Conservation (phyloP, 2,888 invertebrate species). For the Sesia bembeciformis region DNA sequence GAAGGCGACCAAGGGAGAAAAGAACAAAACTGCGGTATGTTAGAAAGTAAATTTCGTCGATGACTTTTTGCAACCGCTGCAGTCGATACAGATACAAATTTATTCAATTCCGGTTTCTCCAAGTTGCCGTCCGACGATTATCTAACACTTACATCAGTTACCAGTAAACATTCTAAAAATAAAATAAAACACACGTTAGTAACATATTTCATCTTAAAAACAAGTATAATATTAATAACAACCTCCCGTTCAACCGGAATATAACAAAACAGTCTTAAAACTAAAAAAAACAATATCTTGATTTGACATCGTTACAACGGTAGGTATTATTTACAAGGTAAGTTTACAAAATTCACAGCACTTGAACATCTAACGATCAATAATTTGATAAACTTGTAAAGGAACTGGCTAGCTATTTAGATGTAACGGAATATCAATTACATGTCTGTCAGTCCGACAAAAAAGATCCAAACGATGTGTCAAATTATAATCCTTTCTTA, state of each 20-base stretch:
- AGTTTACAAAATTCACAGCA: not conserved
- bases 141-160: not conserved
- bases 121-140: not conserved
- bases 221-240: constrained; percentile 23
- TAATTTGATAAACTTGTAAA: constrained; percentile 1
- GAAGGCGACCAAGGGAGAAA: constrained; percentile 11
- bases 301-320: constrained; percentile 1
- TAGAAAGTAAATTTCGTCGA: constrained; percentile 18
- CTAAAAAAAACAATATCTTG: constrained; percentile 13
- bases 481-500: no score
- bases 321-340: constrained; percentile 9
- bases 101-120: constrained; percentile 4
- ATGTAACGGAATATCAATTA: no score
- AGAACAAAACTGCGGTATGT: constrained; percentile 15
- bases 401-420: no score
- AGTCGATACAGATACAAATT: constrained; percentile 6
- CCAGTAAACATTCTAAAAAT: not conserved
- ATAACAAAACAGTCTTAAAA: constrained; percentile 20
- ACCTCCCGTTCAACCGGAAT: constrained; percentile 22
- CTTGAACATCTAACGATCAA: not conserved
- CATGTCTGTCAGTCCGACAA: no score
- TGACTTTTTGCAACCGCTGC: constrained; percentile 12
- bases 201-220: constrained; percentile 24
- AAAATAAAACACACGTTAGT: constrained; percentile 13
- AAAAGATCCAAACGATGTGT: no score